These are phyloP conservation scores for Rhynchonema sp. DNA, from an alignment of 2,888 invertebrate species.

Conservation along the genomic window DNA sequence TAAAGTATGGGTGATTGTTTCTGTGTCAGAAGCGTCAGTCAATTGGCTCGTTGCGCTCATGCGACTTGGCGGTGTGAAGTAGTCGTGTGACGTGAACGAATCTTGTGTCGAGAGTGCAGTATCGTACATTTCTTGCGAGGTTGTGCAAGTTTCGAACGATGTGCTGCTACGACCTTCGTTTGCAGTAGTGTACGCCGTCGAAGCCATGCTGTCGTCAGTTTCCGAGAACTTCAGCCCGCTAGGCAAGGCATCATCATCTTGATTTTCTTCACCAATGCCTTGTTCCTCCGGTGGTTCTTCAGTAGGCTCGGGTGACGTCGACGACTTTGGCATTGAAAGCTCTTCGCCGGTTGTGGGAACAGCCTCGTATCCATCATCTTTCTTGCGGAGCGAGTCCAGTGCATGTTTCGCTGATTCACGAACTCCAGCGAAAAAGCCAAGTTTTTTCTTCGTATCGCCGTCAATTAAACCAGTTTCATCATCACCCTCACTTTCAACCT, in stretches of 20 bases:
- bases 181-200: background rate
- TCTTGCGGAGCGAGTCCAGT: background rate
- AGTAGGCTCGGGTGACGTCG: background rate
- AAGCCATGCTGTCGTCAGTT: background rate
- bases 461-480: background rate
- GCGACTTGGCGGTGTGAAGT: constrained; percentile 13
- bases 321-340: no score
- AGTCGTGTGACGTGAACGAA: constrained; percentile 2
- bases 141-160: constrained; percentile 15
- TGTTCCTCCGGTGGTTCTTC: background rate
- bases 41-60: constrained; percentile 7
- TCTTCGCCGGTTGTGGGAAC: background rate
- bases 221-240: background rate
- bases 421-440: background rate
- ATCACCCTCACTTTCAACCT: background rate
- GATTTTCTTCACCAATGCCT: background rate
- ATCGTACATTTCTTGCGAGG: constrained; percentile 14
- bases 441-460: background rate
- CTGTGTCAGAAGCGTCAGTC: background rate
- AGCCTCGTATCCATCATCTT: background rate
- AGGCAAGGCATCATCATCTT: background rate
- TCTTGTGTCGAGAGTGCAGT: background rate
- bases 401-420: background rate
- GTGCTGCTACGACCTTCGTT: background rate
- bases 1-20: background rate